These are phyloP conservation scores for Poecilus cupreus DNA, from an alignment of 2,888 invertebrate species.

Conservation along the genomic window DNA sequence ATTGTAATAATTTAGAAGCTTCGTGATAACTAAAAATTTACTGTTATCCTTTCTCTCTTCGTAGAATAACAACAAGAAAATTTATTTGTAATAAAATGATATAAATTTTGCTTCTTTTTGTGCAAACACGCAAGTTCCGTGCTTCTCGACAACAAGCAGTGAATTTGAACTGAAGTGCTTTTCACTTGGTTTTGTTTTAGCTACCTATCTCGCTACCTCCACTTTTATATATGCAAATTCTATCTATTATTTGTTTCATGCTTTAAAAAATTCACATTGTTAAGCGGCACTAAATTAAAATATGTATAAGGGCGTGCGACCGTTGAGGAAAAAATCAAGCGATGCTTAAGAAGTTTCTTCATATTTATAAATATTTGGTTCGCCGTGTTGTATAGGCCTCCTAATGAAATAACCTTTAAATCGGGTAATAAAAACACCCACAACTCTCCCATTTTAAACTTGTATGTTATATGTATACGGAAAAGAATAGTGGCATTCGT, in stretches of 20 bases:
- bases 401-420: constrained; percentile 57
- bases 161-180: constrained; percentile 27
- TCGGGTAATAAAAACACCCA: constrained; percentile 48
- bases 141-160: constrained; percentile 17
- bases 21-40: constrained; percentile 40
- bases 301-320: not conserved
- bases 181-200: constrained; percentile 7
- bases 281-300: not conserved
- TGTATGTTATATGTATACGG: constrained; percentile 32
- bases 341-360: no score
- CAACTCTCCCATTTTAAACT: constrained; percentile 44
- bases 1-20: constrained; percentile 29
- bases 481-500: constrained; percentile 35
- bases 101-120: constrained; percentile 36
- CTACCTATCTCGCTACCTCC: not conserved
- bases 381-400: not conserved
- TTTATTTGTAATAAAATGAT: constrained; percentile 42
- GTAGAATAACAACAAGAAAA: constrained; percentile 29
- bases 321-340: not conserved
- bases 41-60: constrained; percentile 31
- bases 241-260: constrained; percentile 13
- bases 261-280: not conserved
- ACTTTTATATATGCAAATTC: constrained; percentile 24
- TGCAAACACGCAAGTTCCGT: constrained; percentile 17
- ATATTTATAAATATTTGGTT: no score